Evolutionary conservation across 1,140 invertebrate species (phyloP).

Genomic region (Drosophila quadrilineata): DNA sequence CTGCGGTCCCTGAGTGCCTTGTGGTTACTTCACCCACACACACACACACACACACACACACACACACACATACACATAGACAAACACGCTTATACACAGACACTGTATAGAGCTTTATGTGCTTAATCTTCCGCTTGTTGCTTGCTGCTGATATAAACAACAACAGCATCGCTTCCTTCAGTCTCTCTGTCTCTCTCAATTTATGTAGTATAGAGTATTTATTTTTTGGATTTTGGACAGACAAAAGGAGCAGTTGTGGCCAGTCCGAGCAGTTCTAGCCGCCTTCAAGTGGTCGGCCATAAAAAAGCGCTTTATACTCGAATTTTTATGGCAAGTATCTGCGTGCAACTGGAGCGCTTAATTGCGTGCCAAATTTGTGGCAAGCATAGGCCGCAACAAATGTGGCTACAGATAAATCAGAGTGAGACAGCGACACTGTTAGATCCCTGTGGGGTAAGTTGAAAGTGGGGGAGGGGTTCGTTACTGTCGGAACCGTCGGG

Average conservation of each 20-base stretch:
- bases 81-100: too few species aligned
- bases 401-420: conserved; percentile 71
- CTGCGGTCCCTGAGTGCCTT: conserved; percentile 30
- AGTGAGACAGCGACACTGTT: background rate
- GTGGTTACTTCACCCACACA: conserved; percentile 31
- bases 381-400: conserved; percentile 57
- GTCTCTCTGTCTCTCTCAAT: too few species aligned
- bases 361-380: conserved; percentile 74
- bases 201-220: too few species aligned
- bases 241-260: too few species aligned
- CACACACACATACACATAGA: too few species aligned
- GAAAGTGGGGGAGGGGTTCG: conserved; percentile 9
- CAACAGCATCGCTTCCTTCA: too few species aligned
- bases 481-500: conserved; percentile 1
- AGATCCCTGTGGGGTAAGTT: background rate
- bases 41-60: too few species aligned
- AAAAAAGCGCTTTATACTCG: conserved; percentile 19
- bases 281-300: conserved; percentile 8
- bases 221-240: too few species aligned
- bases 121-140: conserved; percentile 40
- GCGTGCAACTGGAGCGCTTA: conserved; percentile 29
- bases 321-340: conserved; percentile 53
- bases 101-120: conserved; percentile 27
- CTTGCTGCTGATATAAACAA: background rate
- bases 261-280: too few species aligned